A percentile compares a stretch with the other conserved stretches of the same genome.
Conservation (phyloP, 1,140 invertebrate species). For the Sinella curviseta region DNA sequence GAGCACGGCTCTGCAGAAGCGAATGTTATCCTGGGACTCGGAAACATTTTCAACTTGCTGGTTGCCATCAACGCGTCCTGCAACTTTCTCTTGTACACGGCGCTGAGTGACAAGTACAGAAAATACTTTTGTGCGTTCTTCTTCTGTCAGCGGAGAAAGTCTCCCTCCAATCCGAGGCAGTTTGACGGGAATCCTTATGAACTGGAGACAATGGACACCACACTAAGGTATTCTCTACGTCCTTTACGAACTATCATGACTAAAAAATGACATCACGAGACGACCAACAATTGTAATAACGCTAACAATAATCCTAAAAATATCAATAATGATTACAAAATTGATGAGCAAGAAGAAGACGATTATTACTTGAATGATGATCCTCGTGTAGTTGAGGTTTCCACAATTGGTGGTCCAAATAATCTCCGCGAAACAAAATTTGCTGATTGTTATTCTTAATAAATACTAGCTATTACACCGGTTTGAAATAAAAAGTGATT, state of each 20-base stretch:
- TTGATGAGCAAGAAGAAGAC: too few relatives aligned
- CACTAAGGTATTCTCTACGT: slow-evolving; percentile 34
- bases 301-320: not conserved
- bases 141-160: slow-evolving; percentile 52
- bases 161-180: not conserved
- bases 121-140: slow-evolving; percentile 70
- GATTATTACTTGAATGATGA: too few relatives aligned
- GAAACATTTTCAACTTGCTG: slow-evolving; percentile 73
- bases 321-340: not conserved
- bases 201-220: slow-evolving; percentile 45
- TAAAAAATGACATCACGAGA: slow-evolving; percentile 8
- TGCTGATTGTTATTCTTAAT: too few relatives aligned
- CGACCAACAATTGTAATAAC: not conserved
- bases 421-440: too few relatives aligned
- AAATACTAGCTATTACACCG: too few relatives aligned
- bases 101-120: slow-evolving; percentile 73
- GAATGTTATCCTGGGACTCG: slow-evolving; percentile 59
- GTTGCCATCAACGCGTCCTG: slow-evolving; percentile 69
- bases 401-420: too few relatives aligned
- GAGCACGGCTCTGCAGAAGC: slow-evolving; percentile 54
- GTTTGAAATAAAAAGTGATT: too few relatives aligned
- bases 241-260: not conserved
- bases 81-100: slow-evolving; percentile 74
- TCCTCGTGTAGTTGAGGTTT: too few relatives aligned
- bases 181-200: slow-evolving; percentile 36